Evolutionary conservation across 2,888 invertebrate genomes (phyloP).

Genomic region (Julus scanicus): DNA sequence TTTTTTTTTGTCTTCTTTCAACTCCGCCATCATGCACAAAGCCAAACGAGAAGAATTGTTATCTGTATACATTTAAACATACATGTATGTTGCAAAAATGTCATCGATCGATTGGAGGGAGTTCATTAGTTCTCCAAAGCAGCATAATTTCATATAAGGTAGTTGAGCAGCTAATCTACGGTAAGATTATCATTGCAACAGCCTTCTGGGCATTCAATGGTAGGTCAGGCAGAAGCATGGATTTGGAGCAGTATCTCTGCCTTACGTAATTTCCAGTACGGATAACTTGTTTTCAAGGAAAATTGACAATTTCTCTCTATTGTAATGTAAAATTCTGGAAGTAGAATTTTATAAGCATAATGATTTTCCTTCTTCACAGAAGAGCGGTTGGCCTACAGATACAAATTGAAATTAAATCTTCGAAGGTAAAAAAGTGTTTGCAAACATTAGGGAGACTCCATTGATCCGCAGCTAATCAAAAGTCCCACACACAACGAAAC

Average conservation of each 20-base stretch:
- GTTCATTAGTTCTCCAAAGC: slow-evolving; percentile 53
- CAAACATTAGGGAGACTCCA: neutral
- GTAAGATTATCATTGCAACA: slow-evolving; percentile 40
- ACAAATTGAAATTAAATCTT: neutral
- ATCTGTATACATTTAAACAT: neutral
- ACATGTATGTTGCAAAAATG: neutral
- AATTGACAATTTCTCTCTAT: slow-evolving; percentile 47
- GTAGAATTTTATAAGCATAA: neutral
- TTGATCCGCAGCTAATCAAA: neutral
- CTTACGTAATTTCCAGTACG: slow-evolving; percentile 10
- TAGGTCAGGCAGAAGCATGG: slow-evolving; percentile 31
- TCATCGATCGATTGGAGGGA: slow-evolving; percentile 47
- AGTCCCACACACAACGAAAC: neutral
- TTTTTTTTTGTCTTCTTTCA: neutral
- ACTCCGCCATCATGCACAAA: neutral
- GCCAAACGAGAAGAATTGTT: slow-evolving; percentile 9
- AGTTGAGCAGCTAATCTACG: slow-evolving; percentile 50
- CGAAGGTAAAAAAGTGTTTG: neutral
- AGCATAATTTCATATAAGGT: slow-evolving; percentile 53
- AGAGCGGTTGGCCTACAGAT: neutral
- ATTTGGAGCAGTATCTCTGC: neutral
- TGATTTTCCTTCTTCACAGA: slow-evolving; percentile 9
- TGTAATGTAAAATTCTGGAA: slow-evolving; percentile 41
- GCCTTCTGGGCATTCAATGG: slow-evolving; percentile 34
- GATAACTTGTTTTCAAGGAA: slow-evolving; percentile 23